These are phyloP conservation scores for Trachelus tabidus DNA, from an alignment of 2,888 invertebrate genomes.

Conservation along the genomic window DNA sequence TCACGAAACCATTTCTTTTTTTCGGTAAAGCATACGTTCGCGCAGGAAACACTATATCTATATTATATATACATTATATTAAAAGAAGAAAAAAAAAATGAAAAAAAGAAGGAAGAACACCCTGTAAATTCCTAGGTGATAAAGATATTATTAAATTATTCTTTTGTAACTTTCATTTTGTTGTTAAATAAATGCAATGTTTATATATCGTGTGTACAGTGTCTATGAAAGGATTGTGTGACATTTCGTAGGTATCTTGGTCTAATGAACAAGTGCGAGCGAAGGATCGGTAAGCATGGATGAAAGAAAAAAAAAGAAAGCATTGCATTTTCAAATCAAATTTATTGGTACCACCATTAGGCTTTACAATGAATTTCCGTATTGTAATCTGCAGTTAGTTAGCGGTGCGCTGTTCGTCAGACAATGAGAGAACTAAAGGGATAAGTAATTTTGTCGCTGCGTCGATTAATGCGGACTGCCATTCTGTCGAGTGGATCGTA, in stretches of 20 bases:
- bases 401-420: slow-evolving; percentile 49
- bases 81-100: slow-evolving; percentile 1
- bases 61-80: slow-evolving; percentile 5
- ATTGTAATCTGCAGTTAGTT: slow-evolving; percentile 54
- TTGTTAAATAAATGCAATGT: slow-evolving; percentile 52
- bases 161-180: slow-evolving; percentile 52
- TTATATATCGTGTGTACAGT: slow-evolving; percentile 29
- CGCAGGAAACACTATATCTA: background rate
- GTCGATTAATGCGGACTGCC: background rate
- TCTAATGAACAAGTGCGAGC: background rate
- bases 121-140: slow-evolving; percentile 22
- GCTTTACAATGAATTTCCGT: slow-evolving; percentile 54
- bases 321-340: slow-evolving; percentile 47
- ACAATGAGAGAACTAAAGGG: slow-evolving; percentile 27
- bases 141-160: slow-evolving; percentile 34
- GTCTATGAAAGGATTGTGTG: background rate
- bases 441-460: background rate
- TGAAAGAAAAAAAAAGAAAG: background rate
- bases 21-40: background rate
- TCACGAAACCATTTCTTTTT: background rate
- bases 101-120: slow-evolving; percentile 17
- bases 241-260: background rate
- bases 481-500: background rate
- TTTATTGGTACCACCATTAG: slow-evolving; percentile 57
- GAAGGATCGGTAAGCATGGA: background rate